Base-by-base conservation (phyloP, 2,113 vertebrate genomes). In the Oreochromis aureus region DNA sequence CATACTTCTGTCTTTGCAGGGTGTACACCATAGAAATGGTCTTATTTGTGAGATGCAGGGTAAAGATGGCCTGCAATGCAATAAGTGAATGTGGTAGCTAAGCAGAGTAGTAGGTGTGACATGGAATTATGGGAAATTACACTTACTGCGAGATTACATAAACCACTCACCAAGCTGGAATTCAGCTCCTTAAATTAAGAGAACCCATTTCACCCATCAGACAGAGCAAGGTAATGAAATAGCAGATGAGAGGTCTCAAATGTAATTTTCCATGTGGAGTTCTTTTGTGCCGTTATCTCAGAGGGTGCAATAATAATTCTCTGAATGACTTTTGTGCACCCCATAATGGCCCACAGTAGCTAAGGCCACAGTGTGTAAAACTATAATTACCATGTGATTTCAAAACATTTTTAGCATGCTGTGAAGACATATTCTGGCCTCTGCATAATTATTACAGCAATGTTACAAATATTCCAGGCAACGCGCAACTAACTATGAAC, bases 11-110 rank as follows among this genome's bases (percentile, higher is more conserved):
- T 97, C 92, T 96, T 96, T 95, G 91, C 92, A 91, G 51, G 89
- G 92, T 94, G 90, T 92, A 94, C 95, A 95, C 97, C 97, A 96
- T 97, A 97, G 97, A 97, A 98, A 98, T 97, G 94, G 96, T 94
- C 95, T 96, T 97, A 95, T 96, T 96, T 95, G 89, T 93, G 90
- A 95, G 94, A 94, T 94, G 91, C 39, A 6, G 84, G 86, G 86
- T 84, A 86, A 87, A 90, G 91, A 89, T 84, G 76, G 92, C 79
- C 91, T 34, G 78, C 89, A 87, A 91, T 83, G 95, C 92, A 94
- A 93, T 94, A 92, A 91, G 92, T 96, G 94, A 95, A 96, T 94
- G 94, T 86, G 93, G 34, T 12, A 96, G 95, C 95, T 93, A 95
- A 93, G 95, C 92, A 93, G 93, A 92, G 93, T 89, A 90, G 93